These are phyloP conservation scores for Uria lomvia DNA, from an alignment of 2,113 vertebrate species.

Conservation along the genomic window DNA sequence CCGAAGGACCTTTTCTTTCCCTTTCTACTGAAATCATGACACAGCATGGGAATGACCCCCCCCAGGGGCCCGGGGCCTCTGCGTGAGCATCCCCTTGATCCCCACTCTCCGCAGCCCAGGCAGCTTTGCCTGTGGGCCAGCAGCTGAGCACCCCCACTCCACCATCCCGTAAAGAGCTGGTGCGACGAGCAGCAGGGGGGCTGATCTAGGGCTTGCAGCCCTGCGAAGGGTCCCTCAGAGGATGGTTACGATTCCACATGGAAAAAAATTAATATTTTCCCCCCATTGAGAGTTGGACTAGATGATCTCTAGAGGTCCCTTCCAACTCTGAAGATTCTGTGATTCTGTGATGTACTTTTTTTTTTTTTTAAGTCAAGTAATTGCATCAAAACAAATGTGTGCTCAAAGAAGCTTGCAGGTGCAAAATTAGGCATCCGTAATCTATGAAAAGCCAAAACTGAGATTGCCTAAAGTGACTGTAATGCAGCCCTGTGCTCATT, in stretches of 20 bases:
- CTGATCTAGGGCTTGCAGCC: not conserved
- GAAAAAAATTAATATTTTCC: not conserved
- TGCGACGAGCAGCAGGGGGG: not conserved
- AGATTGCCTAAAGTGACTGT: not conserved
- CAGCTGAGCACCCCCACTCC: not conserved
- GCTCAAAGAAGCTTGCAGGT: not conserved
- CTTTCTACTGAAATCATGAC: not conserved
- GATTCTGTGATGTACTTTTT: not conserved
- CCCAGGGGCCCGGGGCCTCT: not conserved
- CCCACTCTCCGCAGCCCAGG: accelerated
- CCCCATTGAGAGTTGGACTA: too few relatives aligned
- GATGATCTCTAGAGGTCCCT: too few relatives aligned
- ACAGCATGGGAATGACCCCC: not conserved
- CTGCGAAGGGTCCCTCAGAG: not conserved
- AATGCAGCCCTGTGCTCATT: not conserved
- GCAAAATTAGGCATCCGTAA: not conserved
- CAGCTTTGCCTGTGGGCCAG: not conserved
- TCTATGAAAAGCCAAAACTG: not conserved
- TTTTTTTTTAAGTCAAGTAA: not conserved
- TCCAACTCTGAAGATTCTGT: too few relatives aligned
- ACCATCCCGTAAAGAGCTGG: not conserved
- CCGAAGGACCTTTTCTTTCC: not conserved
- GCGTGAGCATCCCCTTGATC: not conserved
- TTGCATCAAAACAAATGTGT: not conserved
- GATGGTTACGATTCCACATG: not conserved